Percentiles rank a stretch among this genome's conserved stretches.
These are phyloP conservation scores for Cepaea hortensis DNA, from an alignment of 2,888 invertebrate species.

Conservation along the genomic window DNA sequence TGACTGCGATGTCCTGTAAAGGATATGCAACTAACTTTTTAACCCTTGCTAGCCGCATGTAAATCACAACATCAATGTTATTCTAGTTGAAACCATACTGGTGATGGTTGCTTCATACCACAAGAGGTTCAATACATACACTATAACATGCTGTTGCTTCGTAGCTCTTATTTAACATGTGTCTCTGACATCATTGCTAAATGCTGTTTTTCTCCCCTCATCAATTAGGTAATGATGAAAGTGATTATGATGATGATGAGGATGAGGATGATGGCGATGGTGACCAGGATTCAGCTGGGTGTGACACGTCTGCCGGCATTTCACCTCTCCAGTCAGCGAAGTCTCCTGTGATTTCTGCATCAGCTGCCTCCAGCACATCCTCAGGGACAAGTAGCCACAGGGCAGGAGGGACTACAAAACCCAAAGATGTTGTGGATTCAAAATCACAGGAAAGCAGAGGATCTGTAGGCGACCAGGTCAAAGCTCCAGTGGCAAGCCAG, in stretches of 20 bases:
- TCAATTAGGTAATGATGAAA: conserved; percentile 16
- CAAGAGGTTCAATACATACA: too few species aligned
- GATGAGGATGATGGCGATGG: conserved; percentile 6
- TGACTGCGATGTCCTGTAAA: too few species aligned
- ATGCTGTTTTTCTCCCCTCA: background rate
- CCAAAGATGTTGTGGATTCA: background rate
- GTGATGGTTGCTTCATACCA: too few species aligned
- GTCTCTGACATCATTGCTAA: background rate
- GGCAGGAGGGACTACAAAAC: background rate
- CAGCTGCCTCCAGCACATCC: background rate
- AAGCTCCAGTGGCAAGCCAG: background rate
- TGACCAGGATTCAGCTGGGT: conserved; percentile 14
- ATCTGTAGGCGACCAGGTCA: background rate
- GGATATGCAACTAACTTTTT: too few species aligned
- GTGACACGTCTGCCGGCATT: conserved; percentile 15
- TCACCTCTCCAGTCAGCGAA: background rate
- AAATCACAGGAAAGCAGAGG: background rate
- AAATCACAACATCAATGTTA: too few species aligned
- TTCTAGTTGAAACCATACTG: too few species aligned
- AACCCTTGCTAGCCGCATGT: too few species aligned
- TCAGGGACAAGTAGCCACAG: too few species aligned
- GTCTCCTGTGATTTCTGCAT: background rate
- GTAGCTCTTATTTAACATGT: background rate
- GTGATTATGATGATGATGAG: conserved; percentile 37
- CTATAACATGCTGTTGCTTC: too few species aligned